Conservation (phyloP, 1,140 invertebrate genomes). For the Linepithema humile region DNA sequence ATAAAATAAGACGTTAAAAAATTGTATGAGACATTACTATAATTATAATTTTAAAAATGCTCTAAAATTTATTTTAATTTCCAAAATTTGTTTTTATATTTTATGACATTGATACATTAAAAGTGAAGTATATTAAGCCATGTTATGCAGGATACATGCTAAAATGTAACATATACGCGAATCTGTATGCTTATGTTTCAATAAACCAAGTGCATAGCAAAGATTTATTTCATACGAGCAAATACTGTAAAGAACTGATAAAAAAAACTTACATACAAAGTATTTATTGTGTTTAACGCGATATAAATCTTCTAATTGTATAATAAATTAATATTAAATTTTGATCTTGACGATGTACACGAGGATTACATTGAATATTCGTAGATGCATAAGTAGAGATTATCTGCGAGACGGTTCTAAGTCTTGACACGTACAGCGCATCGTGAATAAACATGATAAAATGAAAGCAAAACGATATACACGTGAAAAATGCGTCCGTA, state of each 20-base stretch:
- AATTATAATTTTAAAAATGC: no score
- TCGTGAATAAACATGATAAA: slow-evolving; percentile 46
- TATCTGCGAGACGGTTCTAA: slow-evolving; percentile 12
- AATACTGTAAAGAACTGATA: slow-evolving; percentile 9
- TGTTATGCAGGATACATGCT: not conserved
- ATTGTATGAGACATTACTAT: not conserved
- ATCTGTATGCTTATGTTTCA: not conserved
- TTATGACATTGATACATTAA: no score
- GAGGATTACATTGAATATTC: no score
- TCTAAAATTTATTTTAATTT: no score
- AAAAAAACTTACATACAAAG: not conserved
- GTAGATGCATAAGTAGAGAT: slow-evolving; percentile 35
- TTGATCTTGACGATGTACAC: no score
- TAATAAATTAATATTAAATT: slow-evolving; percentile 43
- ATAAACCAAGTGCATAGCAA: not conserved
- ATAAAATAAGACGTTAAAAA: not conserved
- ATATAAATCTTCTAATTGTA: slow-evolving; percentile 2
- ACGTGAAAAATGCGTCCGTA: slow-evolving; percentile 3
- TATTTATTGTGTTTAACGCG: slow-evolving; percentile 8
- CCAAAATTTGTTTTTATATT: no score
- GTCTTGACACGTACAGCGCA: slow-evolving; percentile 16
- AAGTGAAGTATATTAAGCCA: not conserved
- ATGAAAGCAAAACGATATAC: not conserved
- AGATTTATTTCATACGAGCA: slow-evolving; percentile 1
- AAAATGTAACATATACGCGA: not conserved